Evolutionary conservation across 2,888 invertebrate species (phyloP).

Genomic region (Leptarthrus brevirostris): DNA sequence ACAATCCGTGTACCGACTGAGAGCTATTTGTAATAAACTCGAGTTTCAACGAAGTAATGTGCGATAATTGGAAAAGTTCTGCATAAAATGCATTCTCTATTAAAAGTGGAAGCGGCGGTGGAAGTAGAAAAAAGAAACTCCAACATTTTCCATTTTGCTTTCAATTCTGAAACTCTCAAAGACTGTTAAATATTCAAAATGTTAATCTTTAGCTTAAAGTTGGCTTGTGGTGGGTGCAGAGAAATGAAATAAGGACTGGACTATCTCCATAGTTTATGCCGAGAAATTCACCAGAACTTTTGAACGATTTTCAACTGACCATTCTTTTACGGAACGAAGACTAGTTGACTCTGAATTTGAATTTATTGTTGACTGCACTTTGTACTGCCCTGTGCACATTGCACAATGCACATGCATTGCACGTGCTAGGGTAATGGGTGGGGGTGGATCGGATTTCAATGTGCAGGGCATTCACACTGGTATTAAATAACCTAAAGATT

Average conservation of each 20-base stretch:
- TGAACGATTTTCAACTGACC: slow-evolving; percentile 27
- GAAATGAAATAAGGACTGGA: neutral
- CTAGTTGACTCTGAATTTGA: neutral
- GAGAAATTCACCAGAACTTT: slow-evolving; percentile 21
- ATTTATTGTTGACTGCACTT: slow-evolving; percentile 42
- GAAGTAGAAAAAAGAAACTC: slow-evolving; percentile 16
- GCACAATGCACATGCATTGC: neutral
- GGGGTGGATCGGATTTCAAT: too few species aligned
- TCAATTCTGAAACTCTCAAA: slow-evolving; percentile 21
- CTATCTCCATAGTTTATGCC: neutral
- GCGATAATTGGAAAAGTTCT: slow-evolving; percentile 46
- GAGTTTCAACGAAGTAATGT: slow-evolving; percentile 32
- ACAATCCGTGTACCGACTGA: neutral
- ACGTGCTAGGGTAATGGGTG: neutral
- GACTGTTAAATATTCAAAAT: slow-evolving; percentile 43
- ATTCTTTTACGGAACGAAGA: slow-evolving; percentile 8
- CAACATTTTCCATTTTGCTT: slow-evolving; percentile 30
- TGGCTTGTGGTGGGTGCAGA: neutral
- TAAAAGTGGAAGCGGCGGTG: slow-evolving; percentile 13
- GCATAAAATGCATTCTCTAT: slow-evolving; percentile 37
- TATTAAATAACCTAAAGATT: slow-evolving; percentile 18
- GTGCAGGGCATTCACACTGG: neutral
- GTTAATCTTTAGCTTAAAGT: slow-evolving; percentile 38
- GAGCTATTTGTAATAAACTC: slow-evolving; percentile 18
- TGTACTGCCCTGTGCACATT: too few species aligned